phyloP scores from a whole-genome alignment of 1,140 invertebrate species.

The Fopius arisanus region DNA sequence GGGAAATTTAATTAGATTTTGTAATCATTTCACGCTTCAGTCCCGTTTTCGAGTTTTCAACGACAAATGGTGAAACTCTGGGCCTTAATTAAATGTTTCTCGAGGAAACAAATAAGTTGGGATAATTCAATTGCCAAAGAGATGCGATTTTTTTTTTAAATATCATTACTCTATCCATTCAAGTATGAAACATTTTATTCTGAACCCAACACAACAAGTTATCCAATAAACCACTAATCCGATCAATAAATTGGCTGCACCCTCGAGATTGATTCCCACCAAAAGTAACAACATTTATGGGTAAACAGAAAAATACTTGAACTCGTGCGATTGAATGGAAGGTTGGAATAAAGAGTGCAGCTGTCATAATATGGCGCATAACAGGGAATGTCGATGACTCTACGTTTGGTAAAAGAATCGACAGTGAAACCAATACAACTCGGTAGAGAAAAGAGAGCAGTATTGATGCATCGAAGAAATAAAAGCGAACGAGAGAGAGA shows the following conservation, averaged over 20 bases:
- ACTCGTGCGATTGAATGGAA: background rate
- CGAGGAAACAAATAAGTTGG: too few species aligned
- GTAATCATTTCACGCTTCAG: too few species aligned
- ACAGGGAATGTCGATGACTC: slow-evolving; percentile 9
- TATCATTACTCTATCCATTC: too few species aligned
- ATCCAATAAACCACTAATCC: background rate
- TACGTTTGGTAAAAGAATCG: slow-evolving; percentile 30
- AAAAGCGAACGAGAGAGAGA: slow-evolving; percentile 32
- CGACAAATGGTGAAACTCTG: too few species aligned
- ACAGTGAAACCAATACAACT: slow-evolving; percentile 39
- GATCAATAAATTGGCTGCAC: background rate
- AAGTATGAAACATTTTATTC: too few species aligned
- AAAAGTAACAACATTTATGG: background rate
- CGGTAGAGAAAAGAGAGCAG: slow-evolving; percentile 38
- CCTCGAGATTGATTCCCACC: background rate
- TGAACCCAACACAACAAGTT: too few species aligned
- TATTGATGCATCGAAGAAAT: slow-evolving; percentile 31
- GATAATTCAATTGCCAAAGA: too few species aligned
- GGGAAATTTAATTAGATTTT: too few species aligned
- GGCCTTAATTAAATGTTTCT: too few species aligned
- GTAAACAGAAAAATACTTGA: background rate
- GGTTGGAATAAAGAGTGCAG: slow-evolving; percentile 16
- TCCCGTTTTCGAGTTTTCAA: too few species aligned
- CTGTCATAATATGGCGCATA: slow-evolving; percentile 25
- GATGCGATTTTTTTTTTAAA: too few species aligned